These are phyloP conservation scores for Tolypeutes matacus DNA, from an alignment of 2,797 vertebrate species.

Conservation along the genomic window DNA sequence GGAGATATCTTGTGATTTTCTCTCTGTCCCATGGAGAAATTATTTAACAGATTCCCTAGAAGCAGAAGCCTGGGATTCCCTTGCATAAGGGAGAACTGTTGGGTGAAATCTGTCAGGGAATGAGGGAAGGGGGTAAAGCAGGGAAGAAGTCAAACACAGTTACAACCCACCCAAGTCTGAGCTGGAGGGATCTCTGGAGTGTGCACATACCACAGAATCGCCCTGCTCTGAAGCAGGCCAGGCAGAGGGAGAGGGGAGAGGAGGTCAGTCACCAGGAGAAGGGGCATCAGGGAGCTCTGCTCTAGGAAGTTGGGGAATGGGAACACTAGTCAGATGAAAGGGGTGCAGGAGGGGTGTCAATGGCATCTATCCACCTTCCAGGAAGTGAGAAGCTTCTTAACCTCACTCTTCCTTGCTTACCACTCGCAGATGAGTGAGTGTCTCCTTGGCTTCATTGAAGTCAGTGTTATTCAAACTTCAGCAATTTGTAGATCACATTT, in stretches of 20 bases:
- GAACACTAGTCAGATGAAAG: not conserved
- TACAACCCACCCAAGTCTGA: no score
- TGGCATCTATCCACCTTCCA: not conserved
- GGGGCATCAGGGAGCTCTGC: not conserved
- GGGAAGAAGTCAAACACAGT: not conserved
- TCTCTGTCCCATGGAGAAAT: not conserved
- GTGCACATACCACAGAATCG: not conserved
- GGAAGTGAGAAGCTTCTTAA: not conserved
- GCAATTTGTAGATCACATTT: not conserved
- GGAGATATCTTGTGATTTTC: not conserved
- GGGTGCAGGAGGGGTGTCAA: not conserved
- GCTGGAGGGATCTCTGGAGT: not conserved
- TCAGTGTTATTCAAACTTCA: not conserved
- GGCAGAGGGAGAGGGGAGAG: not conserved
- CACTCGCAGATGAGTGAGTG: not conserved
- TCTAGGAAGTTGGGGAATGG: not conserved
- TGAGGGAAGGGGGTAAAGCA: not conserved
- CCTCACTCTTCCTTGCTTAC: not conserved
- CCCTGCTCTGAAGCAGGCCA: not conserved
- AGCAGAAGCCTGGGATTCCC: not conserved
- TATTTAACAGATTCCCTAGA: not conserved
- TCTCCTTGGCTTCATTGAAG: not conserved
- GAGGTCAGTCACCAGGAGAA: not conserved
- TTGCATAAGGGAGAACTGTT: not conserved
- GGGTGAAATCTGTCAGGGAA: not conserved